A percentile compares a stretch with the other conserved stretches of the same genome.
Evolutionary conservation across 2,797 vertebrate genomes (phyloP).

Genomic region (Aplochiton taeniatus): DNA sequence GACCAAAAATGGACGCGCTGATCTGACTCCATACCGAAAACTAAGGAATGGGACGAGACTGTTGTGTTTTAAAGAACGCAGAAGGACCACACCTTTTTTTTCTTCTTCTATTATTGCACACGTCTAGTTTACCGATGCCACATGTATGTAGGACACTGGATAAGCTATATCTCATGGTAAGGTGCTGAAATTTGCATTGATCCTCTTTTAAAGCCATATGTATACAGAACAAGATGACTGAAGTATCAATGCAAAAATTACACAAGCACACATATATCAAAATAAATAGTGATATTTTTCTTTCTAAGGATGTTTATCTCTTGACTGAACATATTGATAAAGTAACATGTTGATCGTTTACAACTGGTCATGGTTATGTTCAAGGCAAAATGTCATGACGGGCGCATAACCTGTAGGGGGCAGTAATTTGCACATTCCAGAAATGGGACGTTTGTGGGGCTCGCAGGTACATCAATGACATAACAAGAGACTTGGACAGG

Average conservation of each 20-base stretch:
- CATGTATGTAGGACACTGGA: conserved; percentile 58
- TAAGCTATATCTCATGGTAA: conserved; percentile 67
- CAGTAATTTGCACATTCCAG: conserved; percentile 15
- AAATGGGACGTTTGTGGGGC: conserved; percentile 22
- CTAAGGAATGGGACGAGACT: conserved; percentile 52
- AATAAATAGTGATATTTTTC: conserved; percentile 46
- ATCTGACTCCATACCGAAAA: conserved; percentile 52
- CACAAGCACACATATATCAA: conserved; percentile 56
- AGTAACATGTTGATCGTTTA: conserved; percentile 40
- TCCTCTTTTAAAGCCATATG: conserved; percentile 64
- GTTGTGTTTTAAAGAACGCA: conserved; percentile 46
- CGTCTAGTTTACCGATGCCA: conserved; percentile 63
- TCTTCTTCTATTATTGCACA: conserved; percentile 73
- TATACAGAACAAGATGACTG: conserved; percentile 36
- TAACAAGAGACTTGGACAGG: conserved; percentile 26
- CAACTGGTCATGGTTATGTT: conserved; percentile 30
- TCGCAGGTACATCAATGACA: neutral
- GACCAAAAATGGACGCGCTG: conserved; percentile 51
- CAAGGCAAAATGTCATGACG: conserved; percentile 5
- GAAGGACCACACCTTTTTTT: conserved; percentile 46
- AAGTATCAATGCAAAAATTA: conserved; percentile 46
- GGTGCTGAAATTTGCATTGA: conserved; percentile 63
- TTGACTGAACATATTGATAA: conserved; percentile 30
- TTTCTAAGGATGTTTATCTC: conserved; percentile 47
- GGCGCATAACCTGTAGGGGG: conserved; percentile 8